These are phyloP conservation scores for Galeopterus variegatus DNA, from an alignment of 2,113 vertebrate species.

Conservation along the genomic window DNA sequence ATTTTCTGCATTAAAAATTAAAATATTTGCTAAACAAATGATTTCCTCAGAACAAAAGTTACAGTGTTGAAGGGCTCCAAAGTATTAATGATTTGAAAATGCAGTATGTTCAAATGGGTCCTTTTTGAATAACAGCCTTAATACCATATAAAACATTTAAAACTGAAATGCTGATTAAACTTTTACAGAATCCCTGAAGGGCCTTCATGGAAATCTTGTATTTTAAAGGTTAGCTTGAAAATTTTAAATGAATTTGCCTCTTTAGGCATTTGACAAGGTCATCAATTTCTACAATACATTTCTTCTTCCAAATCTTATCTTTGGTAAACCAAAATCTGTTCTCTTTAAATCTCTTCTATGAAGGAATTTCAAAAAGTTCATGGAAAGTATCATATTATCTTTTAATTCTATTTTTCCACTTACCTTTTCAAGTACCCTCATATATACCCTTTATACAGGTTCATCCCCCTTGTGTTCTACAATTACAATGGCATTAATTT, in stretches of 20 bases:
- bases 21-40: neutral
- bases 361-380: no score
- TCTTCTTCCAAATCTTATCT: neutral
- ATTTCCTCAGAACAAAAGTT: neutral
- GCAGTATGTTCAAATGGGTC: neutral
- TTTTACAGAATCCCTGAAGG: slow-evolving; percentile 40
- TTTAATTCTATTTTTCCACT: no score
- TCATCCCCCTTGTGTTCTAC: neutral
- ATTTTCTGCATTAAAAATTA: neutral
- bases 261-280: slow-evolving; percentile 41
- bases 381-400: no score
- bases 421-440: no score
- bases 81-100: slow-evolving; percentile 30
- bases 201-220: slow-evolving; percentile 10
- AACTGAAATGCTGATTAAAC: slow-evolving; percentile 63
- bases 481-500: neutral
- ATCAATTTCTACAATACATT: slow-evolving; percentile 5
- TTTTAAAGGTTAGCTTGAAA: slow-evolving; percentile 69
- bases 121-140: slow-evolving; percentile 37
- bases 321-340: neutral
- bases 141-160: slow-evolving; percentile 46
- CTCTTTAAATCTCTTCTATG: neutral
- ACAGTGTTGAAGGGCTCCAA: neutral
- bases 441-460: neutral
- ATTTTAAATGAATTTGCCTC: neutral